A percentile compares a stretch with the other conserved stretches of the same genome.
These are phyloP conservation scores for Andricus grossulariae DNA, from an alignment of 1,140 invertebrate genomes.

Conservation along the genomic window DNA sequence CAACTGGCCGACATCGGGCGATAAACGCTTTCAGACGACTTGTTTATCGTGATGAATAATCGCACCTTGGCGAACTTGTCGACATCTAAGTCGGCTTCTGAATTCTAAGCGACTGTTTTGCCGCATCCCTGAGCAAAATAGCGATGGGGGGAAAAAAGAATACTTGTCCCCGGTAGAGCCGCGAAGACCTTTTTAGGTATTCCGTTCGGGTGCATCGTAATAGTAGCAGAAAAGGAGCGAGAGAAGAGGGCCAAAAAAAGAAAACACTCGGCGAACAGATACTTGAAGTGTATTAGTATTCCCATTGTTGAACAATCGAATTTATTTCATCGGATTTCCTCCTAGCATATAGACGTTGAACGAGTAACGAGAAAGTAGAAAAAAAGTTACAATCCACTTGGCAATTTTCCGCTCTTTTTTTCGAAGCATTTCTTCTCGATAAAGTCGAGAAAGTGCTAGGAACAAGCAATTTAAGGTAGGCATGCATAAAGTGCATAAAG, in stretches of 20 bases:
- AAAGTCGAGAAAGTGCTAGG: not conserved
- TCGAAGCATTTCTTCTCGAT: not conserved
- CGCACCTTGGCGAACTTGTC: slow-evolving; percentile 5
- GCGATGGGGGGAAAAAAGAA: not conserved
- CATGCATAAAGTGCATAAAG: too few species aligned
- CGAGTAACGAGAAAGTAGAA: slow-evolving; percentile 10
- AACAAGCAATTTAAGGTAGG: too few species aligned
- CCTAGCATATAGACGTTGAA: slow-evolving; percentile 24
- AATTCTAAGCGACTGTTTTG: slow-evolving; percentile 36
- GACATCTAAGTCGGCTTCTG: slow-evolving; percentile 14
- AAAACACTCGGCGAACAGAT: not conserved
- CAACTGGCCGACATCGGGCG: slow-evolving; percentile 40
- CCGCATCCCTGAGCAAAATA: not conserved
- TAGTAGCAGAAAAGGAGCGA: slow-evolving; percentile 19
- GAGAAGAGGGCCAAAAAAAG: slow-evolving; percentile 14
- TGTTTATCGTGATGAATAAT: slow-evolving; percentile 55
- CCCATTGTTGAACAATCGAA: slow-evolving; percentile 23
- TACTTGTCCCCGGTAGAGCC: slow-evolving; percentile 19
- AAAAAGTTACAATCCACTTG: slow-evolving; percentile 14
- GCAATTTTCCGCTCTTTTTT: not conserved
- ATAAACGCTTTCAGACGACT: slow-evolving; percentile 54
- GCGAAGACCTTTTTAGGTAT: slow-evolving; percentile 33
- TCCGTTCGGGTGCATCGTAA: slow-evolving; percentile 25
- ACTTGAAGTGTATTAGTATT: slow-evolving; percentile 28
- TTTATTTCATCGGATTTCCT: slow-evolving; percentile 27